phyloP scores from a whole-genome alignment of 64 coral and sea anemone species.

The Trachythela sp. region DNA sequence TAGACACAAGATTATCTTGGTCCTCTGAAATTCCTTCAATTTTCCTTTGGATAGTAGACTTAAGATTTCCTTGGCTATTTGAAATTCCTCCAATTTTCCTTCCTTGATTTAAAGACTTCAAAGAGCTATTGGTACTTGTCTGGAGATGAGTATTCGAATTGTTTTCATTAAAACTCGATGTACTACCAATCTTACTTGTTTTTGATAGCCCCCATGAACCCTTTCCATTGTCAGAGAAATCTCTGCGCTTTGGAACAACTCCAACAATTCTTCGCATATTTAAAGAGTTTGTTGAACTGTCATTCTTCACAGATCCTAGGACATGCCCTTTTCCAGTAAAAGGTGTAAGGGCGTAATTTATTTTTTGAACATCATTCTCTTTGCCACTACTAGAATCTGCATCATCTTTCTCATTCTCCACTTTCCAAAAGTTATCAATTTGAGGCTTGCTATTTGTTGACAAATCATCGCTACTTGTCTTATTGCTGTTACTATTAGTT shows the following conservation, averaged over 20 bases:
- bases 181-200: neutral
- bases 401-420: neutral
- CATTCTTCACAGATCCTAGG: constrained; percentile 30
- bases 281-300: neutral
- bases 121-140: neutral
- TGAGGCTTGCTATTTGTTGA: neutral
- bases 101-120: neutral
- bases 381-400: constrained; percentile 22
- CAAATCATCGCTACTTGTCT: neutral
- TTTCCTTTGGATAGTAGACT: too few species aligned
- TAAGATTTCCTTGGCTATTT: too few species aligned
- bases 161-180: neutral
- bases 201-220: neutral
- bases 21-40: too few species aligned
- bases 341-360: constrained; percentile 21
- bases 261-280: neutral
- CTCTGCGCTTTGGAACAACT: neutral
- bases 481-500: neutral
- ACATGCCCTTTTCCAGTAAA: constrained; percentile 53
- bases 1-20: too few species aligned
- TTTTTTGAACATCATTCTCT: constrained; percentile 18
- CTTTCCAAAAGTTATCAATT: neutral
- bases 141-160: neutral
- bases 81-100: neutral
- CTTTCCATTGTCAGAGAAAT: neutral